Evolutionary conservation across 2,888 invertebrate genomes (phyloP).

Genomic region (Chymomyza procnemis): DNA sequence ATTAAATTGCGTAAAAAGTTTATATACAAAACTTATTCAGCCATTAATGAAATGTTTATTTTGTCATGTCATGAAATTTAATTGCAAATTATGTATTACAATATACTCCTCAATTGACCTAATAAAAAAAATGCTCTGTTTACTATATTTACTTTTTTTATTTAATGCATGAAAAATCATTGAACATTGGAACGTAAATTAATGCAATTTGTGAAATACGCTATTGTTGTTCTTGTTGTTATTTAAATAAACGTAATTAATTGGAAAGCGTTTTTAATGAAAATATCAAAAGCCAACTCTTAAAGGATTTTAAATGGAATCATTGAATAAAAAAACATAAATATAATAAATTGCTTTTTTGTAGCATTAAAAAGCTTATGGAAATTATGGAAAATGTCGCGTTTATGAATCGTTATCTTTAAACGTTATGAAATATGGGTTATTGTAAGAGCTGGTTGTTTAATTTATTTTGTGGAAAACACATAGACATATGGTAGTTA

Average conservation of each 20-base stretch:
- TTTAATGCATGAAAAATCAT: slow-evolving; percentile 3
- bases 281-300: not conserved
- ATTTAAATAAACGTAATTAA: not conserved
- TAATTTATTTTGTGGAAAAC: too few species aligned
- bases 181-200: slow-evolving; percentile 22
- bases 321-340: not conserved
- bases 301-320: not conserved
- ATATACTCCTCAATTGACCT: slow-evolving; percentile 12
- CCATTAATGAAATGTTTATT: too few species aligned
- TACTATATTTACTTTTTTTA: not conserved
- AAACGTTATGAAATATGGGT: too few species aligned
- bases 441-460: too few species aligned
- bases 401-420: not conserved
- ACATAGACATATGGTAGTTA: too few species aligned
- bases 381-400: not conserved
- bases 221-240: not conserved
- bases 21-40: slow-evolving; percentile 26
- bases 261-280: not conserved
- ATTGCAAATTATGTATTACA: not conserved
- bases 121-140: slow-evolving; percentile 13
- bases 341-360: not conserved
- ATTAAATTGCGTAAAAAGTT: slow-evolving; percentile 1
- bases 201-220: not conserved
- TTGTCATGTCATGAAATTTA: not conserved
- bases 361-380: not conserved